Conservation (phyloP, 2,113 vertebrate species). For the Crotalus horridus region DNA sequence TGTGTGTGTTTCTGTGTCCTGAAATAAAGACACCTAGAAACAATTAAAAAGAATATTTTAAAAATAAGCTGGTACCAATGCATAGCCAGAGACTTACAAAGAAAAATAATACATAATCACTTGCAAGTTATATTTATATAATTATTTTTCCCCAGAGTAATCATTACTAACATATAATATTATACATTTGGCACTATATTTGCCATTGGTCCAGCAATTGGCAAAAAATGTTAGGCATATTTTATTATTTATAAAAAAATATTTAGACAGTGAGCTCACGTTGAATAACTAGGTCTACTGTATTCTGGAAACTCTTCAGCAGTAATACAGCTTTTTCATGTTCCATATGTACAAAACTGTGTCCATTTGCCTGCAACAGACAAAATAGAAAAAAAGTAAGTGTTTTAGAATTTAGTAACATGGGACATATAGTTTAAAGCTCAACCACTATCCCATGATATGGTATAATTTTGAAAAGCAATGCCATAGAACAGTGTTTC, state of each 20-base stretch:
- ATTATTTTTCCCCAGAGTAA: conserved; percentile 66
- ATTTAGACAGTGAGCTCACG: conserved; percentile 96
- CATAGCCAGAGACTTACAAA: conserved; percentile 84
- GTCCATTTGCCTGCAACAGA: conserved; percentile 95
- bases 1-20: conserved; percentile 84
- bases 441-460: neutral
- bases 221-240: conserved; percentile 85
- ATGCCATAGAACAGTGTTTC: neutral
- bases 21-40: conserved; percentile 80
- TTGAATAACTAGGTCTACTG: conserved; percentile 98
- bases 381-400: conserved; percentile 57
- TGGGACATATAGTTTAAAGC: fast-evolving
- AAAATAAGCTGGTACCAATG: conserved; percentile 76
- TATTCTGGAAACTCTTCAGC: conserved; percentile 99
- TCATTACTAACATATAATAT: conserved; percentile 83
- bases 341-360: conserved; percentile 99
- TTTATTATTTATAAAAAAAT: conserved; percentile 85
- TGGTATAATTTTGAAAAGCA: neutral
- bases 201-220: conserved; percentile 99
- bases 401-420: fast-evolving
- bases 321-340: conserved; percentile 97
- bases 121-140: conserved; percentile 75
- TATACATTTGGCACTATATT: conserved; percentile 98
- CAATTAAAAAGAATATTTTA: conserved; percentile 69
- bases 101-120: conserved; percentile 78